Evolutionary conservation across 1,140 invertebrate species (phyloP), one percentile per base, ranked within the genome.

Genomic region (Dryas iulia): DNA sequence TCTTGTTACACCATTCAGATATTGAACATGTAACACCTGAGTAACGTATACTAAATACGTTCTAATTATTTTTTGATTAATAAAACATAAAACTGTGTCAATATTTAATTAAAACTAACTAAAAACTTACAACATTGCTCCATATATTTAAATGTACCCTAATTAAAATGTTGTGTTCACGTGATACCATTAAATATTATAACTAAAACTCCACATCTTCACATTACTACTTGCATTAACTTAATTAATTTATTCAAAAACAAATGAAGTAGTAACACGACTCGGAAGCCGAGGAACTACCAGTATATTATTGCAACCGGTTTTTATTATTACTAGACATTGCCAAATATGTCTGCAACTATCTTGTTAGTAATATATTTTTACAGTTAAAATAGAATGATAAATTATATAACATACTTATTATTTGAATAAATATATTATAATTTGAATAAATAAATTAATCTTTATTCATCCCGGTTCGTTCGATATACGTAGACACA

Each of bases 271-370:
- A 67, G 69, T 61, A 66, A 67, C 57, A 59, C 54, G 69, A 73
- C 52, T 72, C 73, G 63, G 66, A 66, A 78, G 69, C 69, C 58
- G 60, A 66, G 72, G 72, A 76, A 69, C 69, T 66, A 59, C 74
- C 71, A 73, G 68, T 65, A 59, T 68, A 65, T 67, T 63, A 39
- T 59, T 53, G 60, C 11, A 71, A 78, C 77, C 77, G 74, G 77
- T 78, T 74, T 35, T 30, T 65, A 71, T 73, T 73, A 67, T 71
- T 72, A 61, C 67, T 67, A 33, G 28, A 58, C 58, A 66, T 69
- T 70, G 74, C 73, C 71, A 69, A 66, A 47, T 47, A 47, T 47
- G 33, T 39, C 33, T 18, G 33, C 33, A 39, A 14, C 33, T 39
- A 47, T 18, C 14, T 47, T 18, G 39, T 47, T 18, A 47, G 14